Conservation (phyloP, 35 echinoderm and acorn worm species). For the Holothuria glaberrima region DNA sequence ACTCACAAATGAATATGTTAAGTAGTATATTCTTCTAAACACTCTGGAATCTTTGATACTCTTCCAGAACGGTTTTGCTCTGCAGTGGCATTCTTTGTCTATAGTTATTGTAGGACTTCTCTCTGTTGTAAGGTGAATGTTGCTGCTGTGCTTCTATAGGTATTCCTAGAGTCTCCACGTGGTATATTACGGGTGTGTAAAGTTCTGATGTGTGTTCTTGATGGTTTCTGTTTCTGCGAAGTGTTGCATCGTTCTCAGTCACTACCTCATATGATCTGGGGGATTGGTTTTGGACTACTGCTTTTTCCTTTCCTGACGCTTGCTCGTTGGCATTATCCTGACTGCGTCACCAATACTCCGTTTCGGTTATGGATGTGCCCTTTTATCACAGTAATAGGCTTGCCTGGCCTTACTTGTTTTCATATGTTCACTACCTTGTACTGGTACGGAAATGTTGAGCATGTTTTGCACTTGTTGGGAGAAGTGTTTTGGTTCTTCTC, state of each 20-base stretch:
- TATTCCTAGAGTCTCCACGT: too few relatives aligned
- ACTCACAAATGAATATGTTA: too few relatives aligned
- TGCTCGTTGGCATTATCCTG: not conserved
- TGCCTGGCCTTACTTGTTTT: slow-evolving; percentile 36
- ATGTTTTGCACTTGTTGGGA: slow-evolving; percentile 31
- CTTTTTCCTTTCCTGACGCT: slow-evolving; percentile 16
- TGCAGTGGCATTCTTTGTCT: not conserved
- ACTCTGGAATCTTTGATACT: too few relatives aligned
- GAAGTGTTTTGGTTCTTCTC: slow-evolving; percentile 41
- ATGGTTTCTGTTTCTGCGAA: slow-evolving; percentile 54
- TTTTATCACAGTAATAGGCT: slow-evolving; percentile 39
- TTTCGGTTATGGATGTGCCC: not conserved
- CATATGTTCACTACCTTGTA: not conserved
- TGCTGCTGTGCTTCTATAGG: too few relatives aligned
- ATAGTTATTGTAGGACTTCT: too few relatives aligned
- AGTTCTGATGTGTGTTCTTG: slow-evolving; percentile 14
- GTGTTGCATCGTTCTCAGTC: slow-evolving; percentile 16
- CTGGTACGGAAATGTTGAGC: not conserved
- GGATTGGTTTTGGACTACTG: slow-evolving; percentile 6
- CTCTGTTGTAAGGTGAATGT: too few relatives aligned
- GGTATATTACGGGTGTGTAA: slow-evolving; percentile 3
- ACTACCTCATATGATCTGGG: slow-evolving; percentile 46
- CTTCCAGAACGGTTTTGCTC: too few relatives aligned
- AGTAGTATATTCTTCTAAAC: too few relatives aligned
- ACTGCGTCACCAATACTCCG: slow-evolving; percentile 30